Percentiles rank a stretch among this genome's conserved stretches.
Evolutionary conservation across 2,113 vertebrate species (phyloP).

Genomic region (Notarius quadriscutis): DNA sequence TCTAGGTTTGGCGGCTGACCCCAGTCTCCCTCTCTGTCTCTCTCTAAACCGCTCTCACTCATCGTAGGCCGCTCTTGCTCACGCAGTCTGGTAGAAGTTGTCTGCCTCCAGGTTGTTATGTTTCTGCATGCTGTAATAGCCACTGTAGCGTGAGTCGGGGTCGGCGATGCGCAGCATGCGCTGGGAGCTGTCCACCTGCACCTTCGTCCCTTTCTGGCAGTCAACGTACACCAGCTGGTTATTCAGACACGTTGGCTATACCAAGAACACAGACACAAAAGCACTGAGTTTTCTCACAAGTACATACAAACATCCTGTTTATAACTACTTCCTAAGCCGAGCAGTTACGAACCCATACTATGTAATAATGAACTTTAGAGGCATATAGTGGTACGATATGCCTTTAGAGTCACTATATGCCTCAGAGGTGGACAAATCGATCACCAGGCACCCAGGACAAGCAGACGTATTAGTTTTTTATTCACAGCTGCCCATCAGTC

Average conservation of each 20-base stretch:
- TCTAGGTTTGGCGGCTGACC: constrained; percentile 46
- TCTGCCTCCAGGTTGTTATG: constrained; percentile 88
- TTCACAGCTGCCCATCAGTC: neutral
- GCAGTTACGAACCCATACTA: neutral
- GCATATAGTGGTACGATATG: neutral
- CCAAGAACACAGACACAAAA: constrained; percentile 47
- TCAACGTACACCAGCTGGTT: constrained; percentile 88
- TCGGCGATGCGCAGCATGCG: constrained; percentile 87
- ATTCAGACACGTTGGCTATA: constrained; percentile 84
- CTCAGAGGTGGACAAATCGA: neutral
- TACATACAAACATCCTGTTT: neutral
- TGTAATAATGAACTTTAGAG: neutral
- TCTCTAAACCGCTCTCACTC: constrained; percentile 53
- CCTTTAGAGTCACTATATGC: neutral
- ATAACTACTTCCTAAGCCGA: neutral
- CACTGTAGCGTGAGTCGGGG: constrained; percentile 87
- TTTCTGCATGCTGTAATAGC: constrained; percentile 92
- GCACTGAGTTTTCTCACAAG: neutral
- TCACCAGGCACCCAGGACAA: neutral
- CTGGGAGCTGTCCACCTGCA: constrained; percentile 83
- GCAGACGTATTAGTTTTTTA: neutral
- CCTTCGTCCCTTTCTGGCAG: constrained; percentile 86
- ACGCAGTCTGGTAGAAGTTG: constrained; percentile 92
- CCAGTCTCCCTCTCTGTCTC: constrained; percentile 44
- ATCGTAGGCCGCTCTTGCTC: constrained; percentile 66